Base-by-base conservation (phyloP, 2,797 vertebrate species). In the Anisognathus igniventris region DNA sequence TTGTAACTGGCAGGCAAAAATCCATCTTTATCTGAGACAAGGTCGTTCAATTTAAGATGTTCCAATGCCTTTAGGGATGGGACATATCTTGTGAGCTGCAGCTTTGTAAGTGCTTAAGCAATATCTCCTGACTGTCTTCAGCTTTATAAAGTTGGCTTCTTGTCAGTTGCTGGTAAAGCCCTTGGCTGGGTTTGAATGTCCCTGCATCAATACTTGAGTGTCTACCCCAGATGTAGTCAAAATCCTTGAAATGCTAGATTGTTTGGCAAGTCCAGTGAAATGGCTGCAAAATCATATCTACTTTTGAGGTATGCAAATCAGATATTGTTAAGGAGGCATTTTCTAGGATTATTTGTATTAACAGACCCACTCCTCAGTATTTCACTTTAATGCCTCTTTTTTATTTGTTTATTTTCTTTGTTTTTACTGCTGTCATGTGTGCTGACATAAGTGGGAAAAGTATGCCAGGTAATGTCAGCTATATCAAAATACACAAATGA, bases 381-480 rank as follows among this genome's bases (percentile, higher is more conserved):
- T 96, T 93, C 93, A 77, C 94, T 96, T 97, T 97, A 98, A 97
- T 97, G 75, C 75, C 73, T 95, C 78, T 93, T 92, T 94, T 97
- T 96, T 96, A 91, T 98, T 96, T 98, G 70, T 96, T 97, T 97
- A 94, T 96, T 97, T 96, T 97, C 96, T 98, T 97, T 98, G 96
- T 97, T 97, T 97, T 98, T 96, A 96, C 96, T 97, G 97, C 98
- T 97, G 86, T 97, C 98, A 97, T 97, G 97, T 97, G 91, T 95
- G 96, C 97, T 98, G 97, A 97, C 97, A 97, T 97, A 97, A 98
- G 96, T 97, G 97, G 97, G 94, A 97, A 98, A 97, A 94, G 97
- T 97, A 71, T 98, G 94, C 96, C 97, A 97, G 97, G 97, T 97
- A 97, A 98, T 96, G 97, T 97, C 98, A 98, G 97, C 97, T 96